Percentiles rank a stretch among this genome's conserved stretches.
Evolutionary conservation across 2,797 vertebrate species (phyloP).

Genomic region (Adrianichthys oophorus): DNA sequence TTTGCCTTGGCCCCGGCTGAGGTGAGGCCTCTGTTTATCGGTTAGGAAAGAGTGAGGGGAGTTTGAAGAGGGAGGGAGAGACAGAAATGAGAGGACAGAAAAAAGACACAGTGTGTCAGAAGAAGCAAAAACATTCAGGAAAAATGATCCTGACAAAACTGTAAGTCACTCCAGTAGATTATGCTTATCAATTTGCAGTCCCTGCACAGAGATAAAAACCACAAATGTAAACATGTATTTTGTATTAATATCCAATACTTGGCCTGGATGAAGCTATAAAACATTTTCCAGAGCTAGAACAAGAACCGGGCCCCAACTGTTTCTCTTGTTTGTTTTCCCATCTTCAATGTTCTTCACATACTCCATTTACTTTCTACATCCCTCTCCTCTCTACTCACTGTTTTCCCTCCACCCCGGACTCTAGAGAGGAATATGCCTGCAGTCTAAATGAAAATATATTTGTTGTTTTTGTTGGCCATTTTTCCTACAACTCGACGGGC

Average conservation of each 20-base stretch:
- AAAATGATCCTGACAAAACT: constrained; percentile 20
- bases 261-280: constrained; percentile 49
- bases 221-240: constrained; percentile 55
- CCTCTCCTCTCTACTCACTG: constrained; percentile 49
- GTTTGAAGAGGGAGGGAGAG: constrained; percentile 42
- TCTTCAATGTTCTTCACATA: constrained; percentile 28
- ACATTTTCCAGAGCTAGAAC: constrained; percentile 57
- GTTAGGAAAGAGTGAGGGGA: constrained; percentile 63
- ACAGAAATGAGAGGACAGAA: constrained; percentile 25
- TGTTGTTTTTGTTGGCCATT: constrained; percentile 72
- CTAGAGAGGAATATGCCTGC: constrained; percentile 59
- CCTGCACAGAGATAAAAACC: constrained; percentile 36
- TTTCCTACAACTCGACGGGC: constrained; percentile 54
- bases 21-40: constrained; percentile 79
- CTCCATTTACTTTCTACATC: constrained; percentile 31
- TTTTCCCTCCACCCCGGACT: constrained; percentile 32
- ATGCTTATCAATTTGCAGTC: constrained; percentile 30
- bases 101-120: constrained; percentile 23
- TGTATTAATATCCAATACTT: constrained; percentile 36
- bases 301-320: constrained; percentile 28
- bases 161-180: constrained; percentile 20
- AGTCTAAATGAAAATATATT: constrained; percentile 74
- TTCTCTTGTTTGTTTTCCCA: constrained; percentile 19
- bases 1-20: constrained; percentile 81
- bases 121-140: constrained; percentile 14